phyloP scores from a whole-genome alignment of 2,113 vertebrate species.

The Paradoxurus hermaphroditus region DNA sequence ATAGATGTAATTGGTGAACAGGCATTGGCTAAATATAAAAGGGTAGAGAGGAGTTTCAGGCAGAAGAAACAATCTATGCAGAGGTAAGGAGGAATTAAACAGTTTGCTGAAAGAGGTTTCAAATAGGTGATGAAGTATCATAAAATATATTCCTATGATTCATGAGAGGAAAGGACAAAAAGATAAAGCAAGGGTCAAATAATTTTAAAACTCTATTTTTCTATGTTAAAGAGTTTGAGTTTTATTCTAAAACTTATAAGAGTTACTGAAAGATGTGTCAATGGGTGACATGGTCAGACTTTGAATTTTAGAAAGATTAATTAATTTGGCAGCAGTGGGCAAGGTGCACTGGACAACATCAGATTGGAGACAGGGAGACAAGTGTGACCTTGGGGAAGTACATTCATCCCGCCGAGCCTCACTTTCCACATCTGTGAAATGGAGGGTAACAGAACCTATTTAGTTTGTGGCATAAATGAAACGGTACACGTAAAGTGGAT shows the following conservation, averaged over 20 bases:
- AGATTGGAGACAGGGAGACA: neutral
- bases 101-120: neutral
- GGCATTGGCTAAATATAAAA: neutral
- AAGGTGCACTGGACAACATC: neutral
- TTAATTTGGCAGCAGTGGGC: neutral
- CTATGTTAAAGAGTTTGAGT: neutral
- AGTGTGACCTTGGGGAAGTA: neutral
- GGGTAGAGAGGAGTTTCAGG: neutral
- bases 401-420: neutral
- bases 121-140: neutral
- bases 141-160: neutral
- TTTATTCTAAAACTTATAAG: neutral
- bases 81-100: neutral
- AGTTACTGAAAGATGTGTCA: neutral
- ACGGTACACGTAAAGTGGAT: rapidly evolving
- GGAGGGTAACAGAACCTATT: neutral
- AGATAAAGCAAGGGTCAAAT: neutral
- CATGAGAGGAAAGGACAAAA: neutral
- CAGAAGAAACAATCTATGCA: neutral
- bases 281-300: neutral
- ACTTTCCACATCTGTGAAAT: neutral
- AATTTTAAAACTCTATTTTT: neutral
- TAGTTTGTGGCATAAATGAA: neutral
- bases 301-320: neutral
- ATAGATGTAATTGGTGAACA: neutral